Evolutionary conservation across 2,797 vertebrate species (phyloP).

Genomic region (Lithobates pipiens): DNA sequence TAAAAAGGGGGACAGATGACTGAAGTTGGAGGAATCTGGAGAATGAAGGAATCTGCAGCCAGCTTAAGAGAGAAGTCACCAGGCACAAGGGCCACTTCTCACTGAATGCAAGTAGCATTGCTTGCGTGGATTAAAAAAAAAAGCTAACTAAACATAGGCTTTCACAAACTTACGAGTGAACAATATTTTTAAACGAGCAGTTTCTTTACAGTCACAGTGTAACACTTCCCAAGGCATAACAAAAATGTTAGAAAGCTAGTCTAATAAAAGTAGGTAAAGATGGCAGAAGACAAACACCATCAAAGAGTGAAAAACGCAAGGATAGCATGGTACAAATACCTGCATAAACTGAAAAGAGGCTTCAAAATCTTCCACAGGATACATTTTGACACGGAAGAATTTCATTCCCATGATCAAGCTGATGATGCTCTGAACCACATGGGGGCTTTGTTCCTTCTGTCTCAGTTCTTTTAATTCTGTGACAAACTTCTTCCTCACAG

Average conservation of each 20-base stretch:
- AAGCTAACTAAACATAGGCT: too few relatives aligned
- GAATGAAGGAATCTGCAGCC: too few relatives aligned
- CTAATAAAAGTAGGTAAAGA: not conserved
- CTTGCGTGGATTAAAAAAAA: too few relatives aligned
- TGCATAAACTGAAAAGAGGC: slow-evolving; percentile 99
- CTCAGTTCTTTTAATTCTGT: slow-evolving; percentile 96
- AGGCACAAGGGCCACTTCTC: too few relatives aligned
- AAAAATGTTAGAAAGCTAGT: not conserved
- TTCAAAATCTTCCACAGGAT: slow-evolving; percentile 98
- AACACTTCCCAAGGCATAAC: not conserved
- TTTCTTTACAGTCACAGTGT: too few relatives aligned
- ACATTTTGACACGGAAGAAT: slow-evolving; percentile 99
- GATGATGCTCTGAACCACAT: slow-evolving; percentile 96
- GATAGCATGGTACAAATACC: slow-evolving; percentile 74
- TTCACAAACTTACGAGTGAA: too few relatives aligned
- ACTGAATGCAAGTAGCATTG: too few relatives aligned
- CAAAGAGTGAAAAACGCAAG: not conserved
- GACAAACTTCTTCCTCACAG: slow-evolving; percentile 98
- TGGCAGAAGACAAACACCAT: not conserved
- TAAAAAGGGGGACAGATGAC: too few relatives aligned
- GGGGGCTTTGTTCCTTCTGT: slow-evolving; percentile 95
- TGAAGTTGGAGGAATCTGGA: too few relatives aligned
- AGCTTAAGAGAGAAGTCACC: too few relatives aligned
- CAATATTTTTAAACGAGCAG: too few relatives aligned
- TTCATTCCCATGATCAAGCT: slow-evolving; percentile 99